Percentiles rank a stretch among this genome's conserved stretches.
These are phyloP conservation scores for Oryctolagus cuniculus DNA, from an alignment of 2,113 vertebrate genomes.

Conservation along the genomic window mOryCun1.1 NC_091440.1:122855001-122855500, in stretches of 20 bases:
- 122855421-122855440: not conserved
- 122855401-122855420: not conserved
- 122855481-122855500: not conserved
- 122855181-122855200: slow-evolving; percentile 57
- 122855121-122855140: slow-evolving; percentile 47
- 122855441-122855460: slow-evolving; percentile 28
- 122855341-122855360: not conserved
- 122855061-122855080: slow-evolving; percentile 18
- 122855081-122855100: slow-evolving; percentile 5
- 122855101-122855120: slow-evolving; percentile 65
- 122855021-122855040: slow-evolving; percentile 17
- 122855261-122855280: slow-evolving; percentile 59
- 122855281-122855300: slow-evolving; percentile 56
- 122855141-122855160: slow-evolving; percentile 49
- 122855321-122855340: slow-evolving; percentile 6
- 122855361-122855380: slow-evolving; percentile 38
- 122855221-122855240: slow-evolving; percentile 60
- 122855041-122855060: slow-evolving; percentile 42
- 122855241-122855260: slow-evolving; percentile 46
- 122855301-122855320: slow-evolving; percentile 51
- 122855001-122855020: not conserved
- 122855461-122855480: slow-evolving; percentile 26
- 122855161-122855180: slow-evolving; percentile 63
- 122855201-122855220: slow-evolving; percentile 43
- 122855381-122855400: slow-evolving; percentile 3